Evolutionary conservation across 2,888 invertebrate genomes (phyloP), one percentile per base, ranked within the genome.

Genomic region (Syritta pipiens): DNA sequence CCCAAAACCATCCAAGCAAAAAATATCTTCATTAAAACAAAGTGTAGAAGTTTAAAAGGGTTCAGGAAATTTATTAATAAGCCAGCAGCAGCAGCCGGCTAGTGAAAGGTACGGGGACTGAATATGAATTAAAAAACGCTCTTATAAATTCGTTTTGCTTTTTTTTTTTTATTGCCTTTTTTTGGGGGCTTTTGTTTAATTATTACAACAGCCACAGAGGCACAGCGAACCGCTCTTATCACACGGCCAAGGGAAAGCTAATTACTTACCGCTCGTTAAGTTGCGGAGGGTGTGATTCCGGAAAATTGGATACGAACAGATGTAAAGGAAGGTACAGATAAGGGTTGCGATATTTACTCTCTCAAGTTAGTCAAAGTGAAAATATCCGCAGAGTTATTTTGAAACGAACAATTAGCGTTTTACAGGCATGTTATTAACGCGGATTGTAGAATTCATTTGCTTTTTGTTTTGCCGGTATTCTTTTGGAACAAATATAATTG

Each of bases 381-480:
- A 53, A 9, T 28, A 42, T 74, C 51, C 51, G 57, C 32, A 42
- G 19, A 49, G 42, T 24, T 40, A 55, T 55, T 72, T 65, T 28
- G 17, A 17, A 74, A 53, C 32, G 40, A 68, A 68, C 40, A 68
- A 75, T 75, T 75, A 75, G 53, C 75, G 68, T 68, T 75, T 60
- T 68, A 68, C 68, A 32, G 24, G 46, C 60, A 40, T 68, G 74
- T 51, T 67, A 53, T 74, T 59, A 59, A 59, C 51, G 59, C 51
- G 74, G 74, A 74, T 67, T 67, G 60, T 32, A 53, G 46, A 67
- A 75, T 60, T 67, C 30, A 60, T 74, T 67, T 67, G 51, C 37
- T 37, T 60, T 14, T 71, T 51, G 46, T 46, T 62, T 71, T 40
- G 12, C 28, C 35, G 71, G 51, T 71, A 51, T 46, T 12, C 17